A percentile compares a stretch with the other conserved stretches of the same genome.
phyloP scores from a whole-genome alignment of 2,113 vertebrate species.

The Rana temporaria region DNA sequence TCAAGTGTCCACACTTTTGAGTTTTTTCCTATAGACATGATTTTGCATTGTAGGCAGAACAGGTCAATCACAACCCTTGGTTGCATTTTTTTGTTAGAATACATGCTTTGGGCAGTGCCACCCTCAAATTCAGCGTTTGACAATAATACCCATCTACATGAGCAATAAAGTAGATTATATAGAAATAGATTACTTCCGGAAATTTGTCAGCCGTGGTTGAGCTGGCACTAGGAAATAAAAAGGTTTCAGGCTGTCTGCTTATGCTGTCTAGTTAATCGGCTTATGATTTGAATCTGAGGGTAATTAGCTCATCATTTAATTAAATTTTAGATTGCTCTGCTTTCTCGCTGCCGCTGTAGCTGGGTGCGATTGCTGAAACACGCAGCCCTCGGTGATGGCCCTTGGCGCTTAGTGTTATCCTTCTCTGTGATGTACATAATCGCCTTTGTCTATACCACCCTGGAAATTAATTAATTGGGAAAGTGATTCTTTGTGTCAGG shows the following conservation, averaged over 20 bases:
- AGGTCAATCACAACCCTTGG: no score
- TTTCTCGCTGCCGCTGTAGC: slow-evolving; percentile 3
- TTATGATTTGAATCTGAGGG: background rate
- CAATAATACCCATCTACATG: background rate
- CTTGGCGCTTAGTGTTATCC: slow-evolving; percentile 8
- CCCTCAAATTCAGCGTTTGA: background rate
- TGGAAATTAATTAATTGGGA: background rate
- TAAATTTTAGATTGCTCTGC: slow-evolving; percentile 12
- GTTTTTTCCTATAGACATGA: no score
- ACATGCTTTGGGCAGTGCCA: no score
- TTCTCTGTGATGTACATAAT: background rate
- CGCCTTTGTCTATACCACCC: background rate
- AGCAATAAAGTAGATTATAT: background rate
- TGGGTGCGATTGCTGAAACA: background rate
- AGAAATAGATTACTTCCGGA: background rate
- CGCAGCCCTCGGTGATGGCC: background rate
- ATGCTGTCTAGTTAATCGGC: slow-evolving; percentile 9
- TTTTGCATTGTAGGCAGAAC: no score
- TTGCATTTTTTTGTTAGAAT: background rate
- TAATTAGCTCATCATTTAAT: slow-evolving; percentile 32
- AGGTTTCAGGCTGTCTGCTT: background rate
- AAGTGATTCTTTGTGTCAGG: background rate
- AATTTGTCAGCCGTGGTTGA: no score
- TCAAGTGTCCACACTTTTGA: no score
- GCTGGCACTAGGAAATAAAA: background rate